These are phyloP conservation scores for Xylophagus ater DNA, from an alignment of 2,888 invertebrate genomes.

Conservation along the genomic window DNA sequence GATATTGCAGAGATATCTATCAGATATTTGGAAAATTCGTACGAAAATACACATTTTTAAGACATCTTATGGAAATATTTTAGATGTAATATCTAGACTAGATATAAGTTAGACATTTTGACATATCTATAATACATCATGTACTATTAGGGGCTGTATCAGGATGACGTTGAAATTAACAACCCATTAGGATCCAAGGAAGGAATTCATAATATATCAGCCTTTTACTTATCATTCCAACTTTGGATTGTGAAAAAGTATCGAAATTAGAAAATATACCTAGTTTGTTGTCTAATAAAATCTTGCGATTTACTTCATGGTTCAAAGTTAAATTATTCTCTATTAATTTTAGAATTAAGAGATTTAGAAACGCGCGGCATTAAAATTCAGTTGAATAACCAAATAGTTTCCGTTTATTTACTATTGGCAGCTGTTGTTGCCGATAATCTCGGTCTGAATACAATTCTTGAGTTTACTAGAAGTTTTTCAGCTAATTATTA, in stretches of 20 bases:
- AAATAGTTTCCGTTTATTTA: neutral
- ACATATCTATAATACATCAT: too few relatives aligned
- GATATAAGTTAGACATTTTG: too few relatives aligned
- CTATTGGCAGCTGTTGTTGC: constrained; percentile 2
- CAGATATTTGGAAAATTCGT: too few relatives aligned
- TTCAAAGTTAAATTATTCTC: constrained; percentile 3
- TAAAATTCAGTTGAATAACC: neutral
- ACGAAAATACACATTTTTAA: too few relatives aligned
- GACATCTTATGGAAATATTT: too few relatives aligned
- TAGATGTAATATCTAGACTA: too few relatives aligned
- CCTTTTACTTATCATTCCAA: constrained; percentile 9
- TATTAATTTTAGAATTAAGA: constrained; percentile 3
- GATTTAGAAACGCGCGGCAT: constrained; percentile 11
- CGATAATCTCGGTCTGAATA: constrained; percentile 7
- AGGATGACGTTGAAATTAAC: neutral
- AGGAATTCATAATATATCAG: constrained; percentile 8
- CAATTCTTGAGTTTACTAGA: neutral
- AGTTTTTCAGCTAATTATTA: constrained; percentile 7
- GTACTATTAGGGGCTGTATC: too few relatives aligned
- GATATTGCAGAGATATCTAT: too few relatives aligned
- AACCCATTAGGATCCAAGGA: constrained; percentile 2
- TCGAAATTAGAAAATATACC: constrained; percentile 11
- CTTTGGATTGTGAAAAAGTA: constrained; percentile 1
- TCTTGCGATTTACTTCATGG: constrained; percentile 4
- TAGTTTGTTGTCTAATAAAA: constrained; percentile 8